Evolutionary conservation across 2,113 vertebrate genomes (phyloP), one percentile per base, ranked within the genome.

Genomic region (Garra rufa): DNA sequence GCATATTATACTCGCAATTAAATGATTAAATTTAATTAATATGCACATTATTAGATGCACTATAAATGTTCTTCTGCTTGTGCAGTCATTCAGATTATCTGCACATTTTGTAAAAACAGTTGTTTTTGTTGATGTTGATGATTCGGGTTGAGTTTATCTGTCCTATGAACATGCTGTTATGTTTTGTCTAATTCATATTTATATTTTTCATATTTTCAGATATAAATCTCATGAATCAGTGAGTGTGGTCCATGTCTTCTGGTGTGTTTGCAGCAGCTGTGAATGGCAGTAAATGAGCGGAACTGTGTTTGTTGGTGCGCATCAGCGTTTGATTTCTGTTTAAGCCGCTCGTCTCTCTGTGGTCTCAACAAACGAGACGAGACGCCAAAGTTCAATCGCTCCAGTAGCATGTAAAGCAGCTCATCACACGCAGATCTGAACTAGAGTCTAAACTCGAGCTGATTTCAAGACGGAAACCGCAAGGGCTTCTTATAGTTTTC

Each of bases 401-500:
- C 3, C 63, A 69, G 65, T 10, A 55, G 50, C 19, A 9, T 57
- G 50, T 57, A 57, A 55, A 55, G 17, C 50, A 19, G 15, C 63
- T 34, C 15, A 1, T 38, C 63, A 38, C 30, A 38, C 15, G 13
- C 13, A 9, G 63, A 70, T 70, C 67, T 70, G 4, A 70, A 38
- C 30, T 43, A n/a, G 9, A 71, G 21, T 44, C 43, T 44, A 26
- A 46, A 41, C 34, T 41, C 65, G 19, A 70, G 59, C 59, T 61
- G 24, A 61, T 61, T 61, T 61, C 57, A 26, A 65, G 69, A 44
- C n/a, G 41, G n/a, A 73, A 73, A 46, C 70, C 70, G 3, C 41
- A 46, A n/a, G 70, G 41, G 70, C 70, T 46, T 41, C 21, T 44
- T 71, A 15, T 24, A 73, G 69, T 14, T 14, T 71, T 8, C 6